Base-by-base conservation (phyloP, 2,888 invertebrate genomes). In the Omphaloscelis lunosa region DNA sequence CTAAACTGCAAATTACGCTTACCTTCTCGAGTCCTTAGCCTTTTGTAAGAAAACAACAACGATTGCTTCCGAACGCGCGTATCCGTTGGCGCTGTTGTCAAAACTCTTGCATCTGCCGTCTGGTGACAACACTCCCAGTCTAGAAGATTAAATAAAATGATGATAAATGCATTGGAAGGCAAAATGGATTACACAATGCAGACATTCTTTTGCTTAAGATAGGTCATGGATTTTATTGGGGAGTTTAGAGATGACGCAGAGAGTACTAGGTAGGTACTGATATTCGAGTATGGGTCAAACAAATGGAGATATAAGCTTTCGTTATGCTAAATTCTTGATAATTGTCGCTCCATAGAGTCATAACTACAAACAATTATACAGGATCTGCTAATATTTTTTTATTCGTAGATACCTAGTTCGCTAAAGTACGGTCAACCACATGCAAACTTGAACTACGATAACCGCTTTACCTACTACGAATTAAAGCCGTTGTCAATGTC, bases 31-130 rank as follows among this genome's bases (percentile, higher is more conserved):
- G 85, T 97, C 96, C 51, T 97, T 97, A 45, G 97, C 97, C 87
- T 97, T 98, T 92, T 99, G 99, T 29, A 99, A 91, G 88, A 98
- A 97, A 58, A 98, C 90, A 0, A 97, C 97, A 8, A 97, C 97
- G 6, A 98, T 96, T 0, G 98, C 98, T 93, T 99, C 99, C 23
- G 98, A 98, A n/a, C 99, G 97, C 0, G 98, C 98, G 89, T 99
- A 99, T 0, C 99, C 99, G 88, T 98, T 97, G 29, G 98, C 98
- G 70, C 97, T 97, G 83, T 98, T 98, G 94, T 99, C 99, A 92
- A 99, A 99, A 62, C 98, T 98, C 91, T 99, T 98, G 94, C 99
- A 99, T 69, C 97, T 97, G 0, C 99, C 99, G 83, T 99, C 98
- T 0, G 97, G 95, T 4, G 99, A 98, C 8, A 99, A 94, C 90